These are phyloP conservation scores for Heliconius erato DNA, from an alignment of 2,888 invertebrate species.

Conservation along the genomic window DNA sequence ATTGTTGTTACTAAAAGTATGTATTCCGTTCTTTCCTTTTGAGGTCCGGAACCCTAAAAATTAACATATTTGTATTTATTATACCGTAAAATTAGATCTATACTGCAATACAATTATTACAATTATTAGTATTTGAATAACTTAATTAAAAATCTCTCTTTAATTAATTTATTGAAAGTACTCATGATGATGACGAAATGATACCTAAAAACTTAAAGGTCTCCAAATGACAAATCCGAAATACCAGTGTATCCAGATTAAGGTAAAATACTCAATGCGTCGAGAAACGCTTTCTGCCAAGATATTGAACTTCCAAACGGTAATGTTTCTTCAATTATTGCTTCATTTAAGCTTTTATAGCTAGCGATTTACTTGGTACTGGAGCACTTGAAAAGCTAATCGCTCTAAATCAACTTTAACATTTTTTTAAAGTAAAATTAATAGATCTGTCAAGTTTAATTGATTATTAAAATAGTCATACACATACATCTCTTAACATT, in stretches of 20 bases:
- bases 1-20: not conserved
- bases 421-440: not conserved
- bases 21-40: no score
- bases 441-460: not conserved
- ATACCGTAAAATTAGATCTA: not conserved
- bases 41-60: no score
- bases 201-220: not conserved
- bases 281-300: constrained; percentile 25
- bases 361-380: constrained; percentile 27
- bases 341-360: constrained; percentile 35
- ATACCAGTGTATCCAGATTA: not conserved
- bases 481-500: not conserved
- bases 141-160: not conserved
- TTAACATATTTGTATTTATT: no score
- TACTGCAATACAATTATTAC: not conserved
- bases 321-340: constrained; percentile 37
- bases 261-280: constrained; percentile 18
- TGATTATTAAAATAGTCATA: not conserved
- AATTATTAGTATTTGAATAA: not conserved
- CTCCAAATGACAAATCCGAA: not conserved
- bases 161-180: not conserved
- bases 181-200: not conserved
- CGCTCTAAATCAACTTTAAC: not conserved
- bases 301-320: constrained; percentile 38
- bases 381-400: constrained; percentile 16